These are phyloP conservation scores for Ammospiza caudacuta DNA, from an alignment of 2,113 vertebrate genomes.

Conservation along the genomic window DNA sequence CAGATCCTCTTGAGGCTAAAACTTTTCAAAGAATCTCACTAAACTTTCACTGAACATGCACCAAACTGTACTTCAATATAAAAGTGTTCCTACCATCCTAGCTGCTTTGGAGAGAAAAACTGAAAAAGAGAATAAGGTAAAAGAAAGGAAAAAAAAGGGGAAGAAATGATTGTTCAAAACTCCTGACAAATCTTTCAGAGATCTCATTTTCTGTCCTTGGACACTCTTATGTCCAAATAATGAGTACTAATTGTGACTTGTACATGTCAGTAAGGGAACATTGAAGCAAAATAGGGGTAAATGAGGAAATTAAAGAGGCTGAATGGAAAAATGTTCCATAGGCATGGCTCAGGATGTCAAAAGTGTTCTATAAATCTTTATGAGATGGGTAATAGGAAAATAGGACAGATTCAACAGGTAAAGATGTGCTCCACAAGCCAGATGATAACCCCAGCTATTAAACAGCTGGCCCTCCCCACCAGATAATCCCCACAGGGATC, in stretches of 20 bases:
- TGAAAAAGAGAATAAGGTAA: not conserved
- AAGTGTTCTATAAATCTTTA: not conserved
- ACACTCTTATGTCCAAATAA: not conserved
- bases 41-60: not conserved
- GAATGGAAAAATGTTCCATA: not conserved
- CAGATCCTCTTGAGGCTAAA: not conserved
- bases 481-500: not conserved
- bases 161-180: fast-evolving
- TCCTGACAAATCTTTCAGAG: not conserved
- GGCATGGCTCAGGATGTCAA: not conserved
- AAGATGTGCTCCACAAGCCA: not conserved
- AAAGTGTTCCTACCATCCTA: not conserved
- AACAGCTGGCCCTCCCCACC: not conserved
- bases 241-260: not conserved
- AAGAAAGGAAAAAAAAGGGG: fast-evolving
- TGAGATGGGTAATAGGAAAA: not conserved
- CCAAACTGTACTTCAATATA: not conserved
- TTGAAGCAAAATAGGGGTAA: not conserved
- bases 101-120: not conserved
- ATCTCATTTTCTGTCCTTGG: not conserved
- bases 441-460: not conserved
- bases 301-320: not conserved
- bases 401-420: too few relatives aligned
- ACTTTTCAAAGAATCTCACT: not conserved
- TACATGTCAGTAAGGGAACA: not conserved